These are phyloP conservation scores for Phaethon lepturus DNA, from an alignment of 2,113 vertebrate genomes.

Conservation along the genomic window DNA sequence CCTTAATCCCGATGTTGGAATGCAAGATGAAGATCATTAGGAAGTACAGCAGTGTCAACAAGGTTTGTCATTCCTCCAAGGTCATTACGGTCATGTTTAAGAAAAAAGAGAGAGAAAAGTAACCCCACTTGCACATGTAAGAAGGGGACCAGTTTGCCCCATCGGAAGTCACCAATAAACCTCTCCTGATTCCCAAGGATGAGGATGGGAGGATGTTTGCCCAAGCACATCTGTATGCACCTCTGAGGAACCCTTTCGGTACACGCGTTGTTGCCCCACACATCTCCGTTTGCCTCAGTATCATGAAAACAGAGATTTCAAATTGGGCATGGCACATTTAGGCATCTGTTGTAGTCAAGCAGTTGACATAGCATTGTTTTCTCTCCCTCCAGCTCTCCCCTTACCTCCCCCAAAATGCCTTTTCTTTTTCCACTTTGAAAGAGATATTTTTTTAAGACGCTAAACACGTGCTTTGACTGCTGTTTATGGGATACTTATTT, in stretches of 20 bases:
- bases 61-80: neutral
- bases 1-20: neutral
- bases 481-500: neutral
- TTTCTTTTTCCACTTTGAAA: neutral
- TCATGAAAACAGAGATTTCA: neutral
- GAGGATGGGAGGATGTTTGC: neutral
- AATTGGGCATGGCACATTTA: neutral
- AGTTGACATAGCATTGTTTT: neutral
- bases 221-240: neutral
- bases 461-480: neutral
- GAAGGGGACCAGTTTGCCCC: neutral
- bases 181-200: neutral
- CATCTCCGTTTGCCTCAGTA: neutral
- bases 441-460: neutral
- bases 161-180: neutral
- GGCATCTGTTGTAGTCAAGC: neutral
- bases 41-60: neutral
- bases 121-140: neutral
- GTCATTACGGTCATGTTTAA: neutral
- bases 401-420: neutral
- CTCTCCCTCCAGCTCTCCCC: neutral
- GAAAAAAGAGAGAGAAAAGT: neutral
- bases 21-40: neutral
- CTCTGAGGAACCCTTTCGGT: neutral
- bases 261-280: rapidly evolving